A percentile compares a stretch with the other conserved stretches of the same genome.
Evolutionary conservation across 1,140 invertebrate genomes (phyloP).

Genomic region (Zaprionus africanus): DNA sequence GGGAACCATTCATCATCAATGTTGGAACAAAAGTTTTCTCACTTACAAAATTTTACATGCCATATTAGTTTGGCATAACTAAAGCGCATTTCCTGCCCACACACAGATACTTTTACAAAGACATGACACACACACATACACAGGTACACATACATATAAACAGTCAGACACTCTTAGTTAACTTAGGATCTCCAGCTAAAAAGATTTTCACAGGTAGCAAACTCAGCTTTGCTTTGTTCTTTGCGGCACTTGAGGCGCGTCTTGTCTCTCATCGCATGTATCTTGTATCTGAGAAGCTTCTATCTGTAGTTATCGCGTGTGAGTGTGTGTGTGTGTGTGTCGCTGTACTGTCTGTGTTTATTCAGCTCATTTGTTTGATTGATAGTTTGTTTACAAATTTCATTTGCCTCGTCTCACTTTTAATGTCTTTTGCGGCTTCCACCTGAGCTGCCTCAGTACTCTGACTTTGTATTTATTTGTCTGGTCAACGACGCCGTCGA

Average conservation of each 20-base stretch:
- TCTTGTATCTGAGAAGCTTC: constrained; percentile 32
- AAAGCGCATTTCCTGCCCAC: constrained; percentile 70
- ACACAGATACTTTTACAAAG: constrained; percentile 4
- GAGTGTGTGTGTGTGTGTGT: constrained; percentile 17
- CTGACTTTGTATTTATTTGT: constrained; percentile 13
- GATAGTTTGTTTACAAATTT: constrained; percentile 79
- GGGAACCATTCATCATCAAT: constrained; percentile 51
- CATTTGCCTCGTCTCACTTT: constrained; percentile 54
- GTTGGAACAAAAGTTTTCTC: constrained; percentile 40
- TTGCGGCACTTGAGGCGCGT: constrained; percentile 48
- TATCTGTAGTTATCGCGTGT: constrained; percentile 11
- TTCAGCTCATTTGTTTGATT: constrained; percentile 66
- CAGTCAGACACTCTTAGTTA: constrained; percentile 7
- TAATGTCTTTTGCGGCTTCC: constrained; percentile 43
- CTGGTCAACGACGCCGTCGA: not conserved
- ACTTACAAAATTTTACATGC: constrained; percentile 39
- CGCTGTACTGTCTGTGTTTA: constrained; percentile 39
- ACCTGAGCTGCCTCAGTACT: constrained; percentile 45
- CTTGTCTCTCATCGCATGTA: constrained; percentile 20
- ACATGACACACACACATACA: constrained; percentile 6
- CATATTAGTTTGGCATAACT: constrained; percentile 47
- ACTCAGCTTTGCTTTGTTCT: constrained; percentile 40
- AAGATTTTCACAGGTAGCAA: constrained; percentile 53
- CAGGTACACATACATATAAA: not conserved
- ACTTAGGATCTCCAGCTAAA: not conserved